These are phyloP conservation scores for Porites lobata DNA, from an alignment of 92 coral and sea anemone species.

Conservation along the genomic window DNA sequence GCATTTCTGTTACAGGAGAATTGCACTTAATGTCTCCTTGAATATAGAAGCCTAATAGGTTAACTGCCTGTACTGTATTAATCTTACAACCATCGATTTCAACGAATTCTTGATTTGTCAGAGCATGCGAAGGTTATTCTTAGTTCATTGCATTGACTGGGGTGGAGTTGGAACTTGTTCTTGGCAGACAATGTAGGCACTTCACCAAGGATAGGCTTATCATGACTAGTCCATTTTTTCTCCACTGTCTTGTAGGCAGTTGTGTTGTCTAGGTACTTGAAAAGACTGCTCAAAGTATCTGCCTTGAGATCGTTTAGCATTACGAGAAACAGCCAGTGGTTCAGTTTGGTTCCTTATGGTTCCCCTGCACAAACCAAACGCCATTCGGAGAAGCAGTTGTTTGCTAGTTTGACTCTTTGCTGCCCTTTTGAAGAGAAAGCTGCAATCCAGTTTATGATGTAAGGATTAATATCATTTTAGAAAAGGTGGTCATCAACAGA, in stretches of 20 bases:
- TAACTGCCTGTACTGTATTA: not conserved
- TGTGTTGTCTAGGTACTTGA: constrained; percentile 26
- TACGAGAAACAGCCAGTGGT: constrained; percentile 13
- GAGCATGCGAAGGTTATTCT: constrained; percentile 1
- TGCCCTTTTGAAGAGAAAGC: too few species aligned
- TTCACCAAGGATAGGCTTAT: not conserved
- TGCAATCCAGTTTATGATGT: too few species aligned
- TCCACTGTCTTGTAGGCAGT: not conserved
- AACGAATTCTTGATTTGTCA: not conserved
- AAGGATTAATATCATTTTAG: too few species aligned
- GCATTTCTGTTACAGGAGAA: not conserved
- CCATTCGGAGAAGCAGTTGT: constrained; percentile 8
- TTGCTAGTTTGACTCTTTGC: too few species aligned
- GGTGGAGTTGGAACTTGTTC: constrained; percentile 32
- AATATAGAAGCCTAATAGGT: not conserved
- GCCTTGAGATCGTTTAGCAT: not conserved
- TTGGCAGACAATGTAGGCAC: not conserved
- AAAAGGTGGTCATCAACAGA: too few species aligned
- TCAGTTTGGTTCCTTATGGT: constrained; percentile 5
- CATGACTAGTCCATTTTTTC: not conserved
- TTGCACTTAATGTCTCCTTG: not conserved
- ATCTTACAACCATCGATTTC: not conserved
- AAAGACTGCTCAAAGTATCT: too few species aligned
- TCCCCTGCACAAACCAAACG: not conserved
- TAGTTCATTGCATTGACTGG: constrained; percentile 40